Evolutionary conservation across 2,797 vertebrate genomes (phyloP).

Genomic region (Iguana delicatissima): DNA sequence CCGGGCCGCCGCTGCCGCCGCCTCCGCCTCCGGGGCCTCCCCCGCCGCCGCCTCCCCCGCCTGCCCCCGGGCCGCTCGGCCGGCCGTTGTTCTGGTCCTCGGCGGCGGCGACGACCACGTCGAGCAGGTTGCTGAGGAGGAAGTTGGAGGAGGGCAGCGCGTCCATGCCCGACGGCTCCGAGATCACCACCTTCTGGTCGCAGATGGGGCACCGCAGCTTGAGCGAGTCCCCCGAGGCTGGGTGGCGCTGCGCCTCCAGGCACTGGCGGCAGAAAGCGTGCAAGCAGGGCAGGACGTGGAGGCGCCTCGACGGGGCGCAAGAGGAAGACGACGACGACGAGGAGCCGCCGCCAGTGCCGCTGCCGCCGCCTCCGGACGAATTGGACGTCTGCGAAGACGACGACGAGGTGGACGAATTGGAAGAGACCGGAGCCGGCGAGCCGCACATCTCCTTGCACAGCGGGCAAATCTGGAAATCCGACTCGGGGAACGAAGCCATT

Average conservation of each 20-base stretch:
- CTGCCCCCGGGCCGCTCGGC: constrained; percentile 62
- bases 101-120: constrained; percentile 90
- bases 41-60: constrained; percentile 80
- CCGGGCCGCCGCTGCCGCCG: constrained; percentile 57
- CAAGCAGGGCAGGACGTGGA: constrained; percentile 92
- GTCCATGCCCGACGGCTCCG: constrained; percentile 91
- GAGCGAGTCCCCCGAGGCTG: constrained; percentile 80
- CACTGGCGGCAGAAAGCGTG: constrained; percentile 94
- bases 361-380: constrained; percentile 80
- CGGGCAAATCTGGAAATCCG: constrained; percentile 91
- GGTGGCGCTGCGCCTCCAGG: constrained; percentile 87
- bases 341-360: not conserved
- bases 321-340: constrained; percentile 62
- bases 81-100: constrained; percentile 87
- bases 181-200: constrained; percentile 92
- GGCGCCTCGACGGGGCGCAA: constrained; percentile 80
- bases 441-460: constrained; percentile 94
- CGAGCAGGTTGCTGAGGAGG: constrained; percentile 93
- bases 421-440: constrained; percentile 89
- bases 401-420: constrained; percentile 90
- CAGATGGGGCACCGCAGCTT: constrained; percentile 92
- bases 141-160: constrained; percentile 92
- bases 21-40: constrained; percentile 48
- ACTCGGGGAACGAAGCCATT: constrained; percentile 90
- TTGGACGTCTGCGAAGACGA: constrained; percentile 90